These are phyloP conservation scores for Stenoptilia bipunctidactyla DNA, from an alignment of 2,888 invertebrate genomes.

Conservation along the genomic window DNA sequence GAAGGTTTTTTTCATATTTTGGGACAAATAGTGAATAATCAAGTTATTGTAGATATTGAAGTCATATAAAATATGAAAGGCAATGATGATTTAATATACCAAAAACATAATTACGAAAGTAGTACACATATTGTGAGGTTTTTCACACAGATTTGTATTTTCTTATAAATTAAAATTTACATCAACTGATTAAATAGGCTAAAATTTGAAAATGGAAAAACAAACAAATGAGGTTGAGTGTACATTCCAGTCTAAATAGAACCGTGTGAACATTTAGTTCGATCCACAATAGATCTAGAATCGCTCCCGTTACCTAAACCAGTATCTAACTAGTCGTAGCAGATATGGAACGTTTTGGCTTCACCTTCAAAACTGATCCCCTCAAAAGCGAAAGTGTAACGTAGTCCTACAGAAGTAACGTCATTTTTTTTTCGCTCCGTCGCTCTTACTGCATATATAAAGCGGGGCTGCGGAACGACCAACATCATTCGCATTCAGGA, in stretches of 20 bases:
- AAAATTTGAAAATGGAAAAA: too few species aligned
- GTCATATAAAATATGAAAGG: too few species aligned
- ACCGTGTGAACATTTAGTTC: background rate
- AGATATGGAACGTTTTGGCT: conserved; percentile 53
- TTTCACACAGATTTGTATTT: too few species aligned
- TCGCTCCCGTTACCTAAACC: conserved; percentile 20
- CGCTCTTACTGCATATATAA: conserved; percentile 65
- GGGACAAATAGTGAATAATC: too few species aligned
- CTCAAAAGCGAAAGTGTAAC: conserved; percentile 68
- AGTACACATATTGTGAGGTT: too few species aligned
- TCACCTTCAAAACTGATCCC: conserved; percentile 38
- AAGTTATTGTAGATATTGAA: too few species aligned
- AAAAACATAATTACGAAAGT: too few species aligned
- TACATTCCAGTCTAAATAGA: background rate
- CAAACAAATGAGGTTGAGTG: background rate
- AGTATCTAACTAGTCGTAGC: conserved; percentile 25
- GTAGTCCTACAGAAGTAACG: conserved; percentile 52
- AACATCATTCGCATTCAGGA: conserved; percentile 72
- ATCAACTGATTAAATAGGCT: too few species aligned
- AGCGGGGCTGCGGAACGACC: conserved; percentile 47
- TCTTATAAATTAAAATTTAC: too few species aligned
- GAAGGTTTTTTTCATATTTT: too few species aligned
- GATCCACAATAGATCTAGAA: background rate
- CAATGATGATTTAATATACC: too few species aligned
- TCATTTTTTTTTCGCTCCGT: conserved; percentile 64